phyloP scores from a whole-genome alignment of 2,113 vertebrate genomes.

The Furnarius figulus region DNA sequence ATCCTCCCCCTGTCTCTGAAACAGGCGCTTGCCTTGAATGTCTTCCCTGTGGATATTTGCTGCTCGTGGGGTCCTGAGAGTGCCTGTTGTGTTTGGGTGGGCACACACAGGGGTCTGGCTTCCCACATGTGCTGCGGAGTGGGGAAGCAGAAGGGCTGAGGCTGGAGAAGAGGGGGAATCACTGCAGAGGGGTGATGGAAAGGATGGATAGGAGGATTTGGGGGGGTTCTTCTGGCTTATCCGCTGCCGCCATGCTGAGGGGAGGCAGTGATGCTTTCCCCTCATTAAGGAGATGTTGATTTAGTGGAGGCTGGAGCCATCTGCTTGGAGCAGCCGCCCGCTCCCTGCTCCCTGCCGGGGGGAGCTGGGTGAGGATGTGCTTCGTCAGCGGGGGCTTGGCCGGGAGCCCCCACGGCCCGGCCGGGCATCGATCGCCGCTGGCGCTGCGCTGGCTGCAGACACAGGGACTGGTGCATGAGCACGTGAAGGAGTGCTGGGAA shows the following conservation, averaged over 20 bases:
- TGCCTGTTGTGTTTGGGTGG: not conserved
- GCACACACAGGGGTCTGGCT: rapidly evolving
- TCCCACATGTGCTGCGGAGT: not conserved
- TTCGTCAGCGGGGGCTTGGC: conserved; percentile 41
- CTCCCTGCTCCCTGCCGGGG: not conserved
- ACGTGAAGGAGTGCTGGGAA: not conserved
- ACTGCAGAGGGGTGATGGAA: not conserved
- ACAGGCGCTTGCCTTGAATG: not conserved
- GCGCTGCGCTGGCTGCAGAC: not conserved
- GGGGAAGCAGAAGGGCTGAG: not conserved
- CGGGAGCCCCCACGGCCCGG: not conserved
- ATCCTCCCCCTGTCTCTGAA: not conserved
- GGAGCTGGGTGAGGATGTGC: conserved; percentile 11
- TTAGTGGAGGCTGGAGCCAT: conserved; percentile 34
- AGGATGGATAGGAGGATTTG: not conserved
- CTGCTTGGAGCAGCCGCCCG: conserved; percentile 11
- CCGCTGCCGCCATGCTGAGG: rapidly evolving
- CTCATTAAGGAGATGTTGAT: conserved; percentile 54
- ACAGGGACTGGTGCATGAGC: not conserved
- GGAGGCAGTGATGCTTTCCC: not conserved
- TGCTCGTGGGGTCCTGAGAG: not conserved
- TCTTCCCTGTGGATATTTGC: not conserved
- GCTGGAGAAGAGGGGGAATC: not conserved
- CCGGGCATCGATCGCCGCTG: not conserved
- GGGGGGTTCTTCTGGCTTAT: not conserved